phyloP scores from a whole-genome alignment of 2,113 vertebrate species.

The Anolis carolinensis region DNA sequence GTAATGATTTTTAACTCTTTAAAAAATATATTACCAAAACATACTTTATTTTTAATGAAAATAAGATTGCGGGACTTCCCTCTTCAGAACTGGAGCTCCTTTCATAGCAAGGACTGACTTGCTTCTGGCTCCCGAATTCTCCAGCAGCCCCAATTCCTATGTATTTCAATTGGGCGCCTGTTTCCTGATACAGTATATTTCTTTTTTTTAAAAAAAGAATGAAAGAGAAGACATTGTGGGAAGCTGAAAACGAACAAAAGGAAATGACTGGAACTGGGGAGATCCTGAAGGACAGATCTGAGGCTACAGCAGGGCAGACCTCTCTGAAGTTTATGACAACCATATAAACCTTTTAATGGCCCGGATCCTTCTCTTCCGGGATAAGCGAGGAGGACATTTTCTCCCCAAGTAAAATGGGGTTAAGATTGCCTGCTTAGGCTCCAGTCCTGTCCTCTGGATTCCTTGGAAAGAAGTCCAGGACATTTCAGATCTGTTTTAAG shows the following conservation, averaged over 20 bases:
- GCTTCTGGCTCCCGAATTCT: background rate
- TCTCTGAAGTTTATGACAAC: background rate
- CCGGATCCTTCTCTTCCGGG: background rate
- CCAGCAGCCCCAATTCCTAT: too few species aligned
- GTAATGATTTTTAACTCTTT: constrained; percentile 18
- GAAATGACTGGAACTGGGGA: background rate
- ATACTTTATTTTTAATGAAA: constrained; percentile 22
- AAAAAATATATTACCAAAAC: constrained; percentile 42
- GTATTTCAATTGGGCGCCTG: background rate
- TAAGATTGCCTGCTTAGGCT: background rate
- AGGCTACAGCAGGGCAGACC: background rate
- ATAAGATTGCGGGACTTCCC: constrained; percentile 9
- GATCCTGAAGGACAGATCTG: background rate
- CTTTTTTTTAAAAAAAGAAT: background rate
- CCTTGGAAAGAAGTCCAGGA: background rate
- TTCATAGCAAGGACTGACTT: constrained; percentile 37
- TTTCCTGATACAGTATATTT: background rate
- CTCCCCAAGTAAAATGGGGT: background rate
- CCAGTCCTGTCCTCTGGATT: background rate
- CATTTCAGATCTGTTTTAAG: too few species aligned
- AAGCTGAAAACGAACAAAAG: background rate
- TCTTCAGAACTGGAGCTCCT: constrained; percentile 42
- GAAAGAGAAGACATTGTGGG: too few species aligned
- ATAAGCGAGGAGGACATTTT: background rate
- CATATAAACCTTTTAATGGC: background rate